phyloP scores from a whole-genome alignment of 1,140 invertebrate genomes.

The Orussus abietinus region DNA sequence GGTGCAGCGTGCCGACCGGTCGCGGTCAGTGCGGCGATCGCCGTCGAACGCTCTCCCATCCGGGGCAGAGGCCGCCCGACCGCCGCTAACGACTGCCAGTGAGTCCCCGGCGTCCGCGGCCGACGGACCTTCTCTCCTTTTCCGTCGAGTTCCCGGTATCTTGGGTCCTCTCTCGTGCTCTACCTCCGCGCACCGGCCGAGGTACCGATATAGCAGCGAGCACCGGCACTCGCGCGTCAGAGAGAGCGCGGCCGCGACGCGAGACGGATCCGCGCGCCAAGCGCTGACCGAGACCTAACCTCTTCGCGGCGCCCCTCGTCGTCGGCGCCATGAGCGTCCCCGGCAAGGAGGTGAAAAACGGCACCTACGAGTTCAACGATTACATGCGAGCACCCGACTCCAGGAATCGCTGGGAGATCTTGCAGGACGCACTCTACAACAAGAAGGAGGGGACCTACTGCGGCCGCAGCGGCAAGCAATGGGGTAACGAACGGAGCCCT shows the following conservation, averaged over 20 bases:
- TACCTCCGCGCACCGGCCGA: background rate
- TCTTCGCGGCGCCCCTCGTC: background rate
- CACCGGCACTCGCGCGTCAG: background rate
- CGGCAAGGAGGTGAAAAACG: constrained; percentile 38
- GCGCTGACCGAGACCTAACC: constrained; percentile 6
- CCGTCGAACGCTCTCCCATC: constrained; percentile 14
- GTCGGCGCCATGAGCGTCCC: constrained; percentile 24
- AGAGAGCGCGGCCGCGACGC: background rate
- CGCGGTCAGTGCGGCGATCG: too few species aligned
- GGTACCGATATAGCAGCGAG: constrained; percentile 2
- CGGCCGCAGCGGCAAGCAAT: constrained; percentile 64
- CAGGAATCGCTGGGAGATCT: constrained; percentile 56
- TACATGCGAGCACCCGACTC: constrained; percentile 53
- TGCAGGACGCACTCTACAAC: constrained; percentile 64
- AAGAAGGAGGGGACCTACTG: constrained; percentile 62
- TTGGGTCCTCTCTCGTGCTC: constrained; percentile 7
- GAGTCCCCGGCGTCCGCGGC: constrained; percentile 30
- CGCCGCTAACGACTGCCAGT: constrained; percentile 19
- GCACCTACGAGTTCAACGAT: constrained; percentile 46
- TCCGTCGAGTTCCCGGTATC: constrained; percentile 12
- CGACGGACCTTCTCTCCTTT: constrained; percentile 18
- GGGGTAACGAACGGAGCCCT: constrained; percentile 62
- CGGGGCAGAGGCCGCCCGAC: constrained; percentile 9
- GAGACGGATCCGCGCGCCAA: background rate
- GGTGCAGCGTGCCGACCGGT: constrained; percentile 4